Base-by-base conservation (phyloP, 1,140 invertebrate genomes). In the Pollicipes pollicipes region DNA sequence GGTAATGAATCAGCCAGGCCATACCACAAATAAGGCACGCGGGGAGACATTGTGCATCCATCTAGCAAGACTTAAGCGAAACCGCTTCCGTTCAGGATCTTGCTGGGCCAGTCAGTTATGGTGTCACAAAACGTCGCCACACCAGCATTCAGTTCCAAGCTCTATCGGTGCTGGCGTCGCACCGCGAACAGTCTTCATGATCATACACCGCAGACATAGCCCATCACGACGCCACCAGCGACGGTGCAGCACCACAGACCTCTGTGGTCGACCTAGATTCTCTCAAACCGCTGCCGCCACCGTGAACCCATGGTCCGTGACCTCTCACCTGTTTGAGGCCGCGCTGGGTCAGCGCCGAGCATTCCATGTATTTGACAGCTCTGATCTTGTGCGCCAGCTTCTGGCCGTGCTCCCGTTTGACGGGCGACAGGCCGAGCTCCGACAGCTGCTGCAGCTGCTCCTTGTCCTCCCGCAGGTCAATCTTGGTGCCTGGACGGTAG, bases 311-410 rank as follows among this genome's bases (percentile, higher is more conserved):
- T n/a, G n/a, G 31, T 73, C 72, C 74, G 30, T 75, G 74, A 68
- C 74, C 72, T 64, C 30, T 71, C 68, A 93, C 90, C 84, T 95
- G 91, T 82, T 98, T 98, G 35, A 98, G 84, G 74, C 97, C 96
- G 79, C 94, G 87, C 82, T 99, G 95, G 76, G 97, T 99, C 70
- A 99, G 84, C 64, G 96, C 95, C 58, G 95, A 98, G 82, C 97
- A 99, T 83, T 99, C 97, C 86, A 98, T 91, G 80, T 99, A 99
- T 82, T 93, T 93, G 17, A 97, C 90, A 75, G 96, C 96, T 78
- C 95, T 87, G 77, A 97, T 92, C 87, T 95, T 96, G 79, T 95
- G 93, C 29, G 95, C 93, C 81, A 98, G 83, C 80, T 95, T 94
- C 81, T 94, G 90, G 71, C 93, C 95, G 80, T 98, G 93, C 80